Evolutionary conservation across 2,888 invertebrate genomes (phyloP).

Genomic region (Cenopis cana): DNA sequence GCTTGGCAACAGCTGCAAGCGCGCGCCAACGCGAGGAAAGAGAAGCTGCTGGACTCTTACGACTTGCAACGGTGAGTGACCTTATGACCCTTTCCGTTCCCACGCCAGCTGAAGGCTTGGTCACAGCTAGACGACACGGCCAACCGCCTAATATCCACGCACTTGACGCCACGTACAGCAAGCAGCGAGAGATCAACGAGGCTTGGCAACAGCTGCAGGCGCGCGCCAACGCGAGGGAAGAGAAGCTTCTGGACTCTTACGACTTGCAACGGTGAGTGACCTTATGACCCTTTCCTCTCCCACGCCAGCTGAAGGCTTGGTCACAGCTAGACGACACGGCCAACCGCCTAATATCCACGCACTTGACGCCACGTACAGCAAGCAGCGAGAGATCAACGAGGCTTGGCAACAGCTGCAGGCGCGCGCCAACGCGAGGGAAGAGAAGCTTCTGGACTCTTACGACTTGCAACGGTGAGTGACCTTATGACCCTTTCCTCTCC

Average conservation of each 20-base stretch:
- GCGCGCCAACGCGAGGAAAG: slow-evolving; percentile 97
- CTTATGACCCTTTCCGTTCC: too few relatives aligned
- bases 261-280: slow-evolving; percentile 94
- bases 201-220: slow-evolving; percentile 98
- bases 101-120: too few relatives aligned
- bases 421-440: slow-evolving; percentile 97
- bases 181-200: slow-evolving; percentile 99
- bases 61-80: slow-evolving; percentile 94
- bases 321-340: slow-evolving; percentile 98
- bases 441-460: slow-evolving; percentile 98
- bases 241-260: slow-evolving; percentile 98
- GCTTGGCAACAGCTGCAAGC: slow-evolving; percentile 98
- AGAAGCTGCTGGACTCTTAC: slow-evolving; percentile 98
- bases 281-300: too few relatives aligned
- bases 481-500: too few relatives aligned
- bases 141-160: slow-evolving; percentile 96
- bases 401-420: slow-evolving; percentile 98
- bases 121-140: slow-evolving; percentile 98
- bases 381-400: slow-evolving; percentile 99
- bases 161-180: slow-evolving; percentile 98
- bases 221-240: slow-evolving; percentile 97
- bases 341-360: slow-evolving; percentile 96
- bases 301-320: too few relatives aligned
- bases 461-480: slow-evolving; percentile 94
- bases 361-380: slow-evolving; percentile 98